Evolutionary conservation across 2,888 invertebrate species (phyloP).

Genomic region (Steinernema carpocapsae): DNA sequence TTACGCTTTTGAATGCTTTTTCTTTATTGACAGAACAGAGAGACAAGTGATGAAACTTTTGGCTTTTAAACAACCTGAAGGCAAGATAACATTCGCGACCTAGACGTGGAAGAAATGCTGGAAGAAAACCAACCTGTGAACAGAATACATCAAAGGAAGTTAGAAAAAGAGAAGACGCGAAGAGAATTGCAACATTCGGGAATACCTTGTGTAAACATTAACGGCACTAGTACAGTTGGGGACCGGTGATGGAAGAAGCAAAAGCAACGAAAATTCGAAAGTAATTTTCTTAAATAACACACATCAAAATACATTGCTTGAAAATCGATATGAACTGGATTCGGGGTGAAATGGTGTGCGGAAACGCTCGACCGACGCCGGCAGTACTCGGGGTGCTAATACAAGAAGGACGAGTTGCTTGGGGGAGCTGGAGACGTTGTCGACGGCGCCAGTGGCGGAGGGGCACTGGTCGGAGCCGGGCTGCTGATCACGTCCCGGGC

Average conservation of each 20-base stretch:
- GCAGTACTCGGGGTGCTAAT: too few relatives aligned
- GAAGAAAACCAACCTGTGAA: too few relatives aligned
- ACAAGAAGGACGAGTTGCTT: background rate
- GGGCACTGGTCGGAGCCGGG: background rate
- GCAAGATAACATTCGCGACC: too few relatives aligned
- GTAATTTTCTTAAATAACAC: background rate
- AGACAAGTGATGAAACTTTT: background rate
- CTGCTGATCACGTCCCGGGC: background rate
- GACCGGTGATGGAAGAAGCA: conserved; percentile 17
- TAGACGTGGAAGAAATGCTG: too few relatives aligned
- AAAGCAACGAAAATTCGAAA: background rate
- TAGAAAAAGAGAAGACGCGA: background rate
- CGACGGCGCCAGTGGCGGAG: background rate
- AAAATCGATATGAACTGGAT: background rate
- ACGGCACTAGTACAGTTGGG: background rate
- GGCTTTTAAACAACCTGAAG: background rate
- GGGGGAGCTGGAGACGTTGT: background rate
- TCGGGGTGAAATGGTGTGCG: too few relatives aligned
- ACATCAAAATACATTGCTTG: background rate
- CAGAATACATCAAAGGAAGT: background rate
- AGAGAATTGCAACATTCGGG: background rate
- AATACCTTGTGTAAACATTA: background rate
- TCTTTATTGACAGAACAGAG: conserved; percentile 1
- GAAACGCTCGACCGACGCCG: too few relatives aligned
- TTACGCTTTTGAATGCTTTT: background rate